These are phyloP conservation scores for Gisinianus flammeolus DNA, from an alignment of 2,888 invertebrate species.

Conservation along the genomic window DNA sequence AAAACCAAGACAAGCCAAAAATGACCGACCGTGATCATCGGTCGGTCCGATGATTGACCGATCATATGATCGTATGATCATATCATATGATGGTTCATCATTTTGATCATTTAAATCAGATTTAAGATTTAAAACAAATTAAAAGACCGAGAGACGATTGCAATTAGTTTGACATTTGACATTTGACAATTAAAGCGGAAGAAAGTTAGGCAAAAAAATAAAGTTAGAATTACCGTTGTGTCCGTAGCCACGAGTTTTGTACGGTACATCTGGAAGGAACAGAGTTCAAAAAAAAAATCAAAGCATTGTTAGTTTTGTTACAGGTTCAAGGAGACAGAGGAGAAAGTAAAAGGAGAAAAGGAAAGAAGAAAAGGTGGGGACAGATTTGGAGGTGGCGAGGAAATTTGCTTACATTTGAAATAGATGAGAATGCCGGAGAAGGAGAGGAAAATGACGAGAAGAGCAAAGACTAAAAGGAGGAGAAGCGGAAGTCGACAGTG, in stretches of 20 bases:
- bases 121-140: too few species aligned
- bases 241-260: slow-evolving; percentile 12
- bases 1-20: too few species aligned
- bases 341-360: too few species aligned
- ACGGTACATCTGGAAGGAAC: not conserved
- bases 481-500: slow-evolving; percentile 68
- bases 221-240: not conserved
- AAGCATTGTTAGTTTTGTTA: not conserved
- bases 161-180: too few species aligned
- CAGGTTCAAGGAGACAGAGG: too few species aligned
- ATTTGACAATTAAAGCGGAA: too few species aligned
- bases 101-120: too few species aligned
- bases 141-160: too few species aligned
- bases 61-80: too few species aligned
- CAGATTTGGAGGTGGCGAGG: not conserved
- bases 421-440: slow-evolving; percentile 69
- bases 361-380: not conserved
- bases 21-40: too few species aligned
- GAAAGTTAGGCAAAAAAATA: not conserved
- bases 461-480: slow-evolving; percentile 66
- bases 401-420: slow-evolving; percentile 67
- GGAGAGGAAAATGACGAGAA: slow-evolving; percentile 68
- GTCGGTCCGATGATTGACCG: too few species aligned
- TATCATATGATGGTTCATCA: too few species aligned
- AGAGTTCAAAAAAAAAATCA: not conserved